Evolutionary conservation across 2,113 vertebrate species (phyloP).

Genomic region (Epinephelus lanceolatus): DNA sequence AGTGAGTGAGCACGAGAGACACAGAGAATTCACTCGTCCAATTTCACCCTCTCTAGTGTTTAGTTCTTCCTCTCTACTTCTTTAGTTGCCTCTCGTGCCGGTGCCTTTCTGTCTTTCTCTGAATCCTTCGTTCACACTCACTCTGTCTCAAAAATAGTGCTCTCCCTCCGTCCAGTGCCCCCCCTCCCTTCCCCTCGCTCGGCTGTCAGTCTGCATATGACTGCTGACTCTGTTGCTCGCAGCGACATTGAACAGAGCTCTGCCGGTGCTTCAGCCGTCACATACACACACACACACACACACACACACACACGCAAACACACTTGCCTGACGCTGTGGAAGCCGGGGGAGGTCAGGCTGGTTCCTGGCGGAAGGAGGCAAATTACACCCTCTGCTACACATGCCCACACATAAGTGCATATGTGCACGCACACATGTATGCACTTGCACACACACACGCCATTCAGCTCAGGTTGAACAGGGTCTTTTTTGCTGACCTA

Average conservation of each 20-base stretch:
- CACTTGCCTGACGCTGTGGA: slow-evolving; percentile 40
- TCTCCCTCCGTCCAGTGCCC: not conserved
- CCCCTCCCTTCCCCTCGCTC: not conserved
- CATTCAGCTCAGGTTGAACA: slow-evolving; percentile 64
- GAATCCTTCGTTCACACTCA: slow-evolving; percentile 21
- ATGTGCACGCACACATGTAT: slow-evolving; percentile 3
- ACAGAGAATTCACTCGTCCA: slow-evolving; percentile 44
- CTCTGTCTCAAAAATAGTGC: slow-evolving; percentile 10
- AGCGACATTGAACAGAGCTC: slow-evolving; percentile 51
- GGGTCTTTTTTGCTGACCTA: slow-evolving; percentile 80
- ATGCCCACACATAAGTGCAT: slow-evolving; percentile 38
- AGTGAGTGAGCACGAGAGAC: slow-evolving; percentile 59
- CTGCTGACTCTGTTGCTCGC: slow-evolving; percentile 64
- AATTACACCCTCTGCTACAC: slow-evolving; percentile 64
- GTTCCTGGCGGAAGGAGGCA: slow-evolving; percentile 73
- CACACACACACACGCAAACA: slow-evolving; percentile 21
- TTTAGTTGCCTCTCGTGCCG: not conserved
- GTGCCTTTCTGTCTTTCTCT: slow-evolving; percentile 9
- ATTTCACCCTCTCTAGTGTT: slow-evolving; percentile 21
- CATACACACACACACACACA: slow-evolving; percentile 30
- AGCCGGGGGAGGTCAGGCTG: slow-evolving; percentile 70
- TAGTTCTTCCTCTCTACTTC: slow-evolving; percentile 10
- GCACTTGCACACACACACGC: slow-evolving; percentile 5
- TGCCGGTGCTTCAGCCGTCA: slow-evolving; percentile 32
- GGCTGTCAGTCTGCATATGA: slow-evolving; percentile 55